These are phyloP conservation scores for Gibbula magus DNA, from an alignment of 2,888 invertebrate species.

Conservation along the genomic window DNA sequence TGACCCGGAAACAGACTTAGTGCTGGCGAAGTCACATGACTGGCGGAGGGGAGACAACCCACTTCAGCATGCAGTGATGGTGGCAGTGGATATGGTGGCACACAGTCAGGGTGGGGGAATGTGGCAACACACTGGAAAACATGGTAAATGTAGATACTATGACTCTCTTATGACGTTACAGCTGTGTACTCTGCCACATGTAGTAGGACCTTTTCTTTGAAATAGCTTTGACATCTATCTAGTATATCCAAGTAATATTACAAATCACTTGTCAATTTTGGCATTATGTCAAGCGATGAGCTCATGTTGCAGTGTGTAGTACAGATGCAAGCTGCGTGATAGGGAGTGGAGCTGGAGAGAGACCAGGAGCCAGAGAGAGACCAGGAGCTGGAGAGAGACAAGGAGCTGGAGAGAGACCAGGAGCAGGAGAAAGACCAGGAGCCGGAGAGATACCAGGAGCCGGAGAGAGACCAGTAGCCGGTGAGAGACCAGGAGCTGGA, in stretches of 20 bases:
- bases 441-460: too few species aligned
- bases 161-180: too few species aligned
- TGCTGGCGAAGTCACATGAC: conserved; percentile 82
- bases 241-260: too few species aligned
- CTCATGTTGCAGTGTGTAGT: too few species aligned
- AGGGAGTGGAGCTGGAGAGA: too few species aligned
- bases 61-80: conserved; percentile 88
- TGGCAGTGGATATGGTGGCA: conserved; percentile 90
- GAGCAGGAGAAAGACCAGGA: not conserved
- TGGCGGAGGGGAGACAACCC: conserved; percentile 79
- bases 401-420: not conserved
- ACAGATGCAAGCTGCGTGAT: too few species aligned
- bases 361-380: not conserved
- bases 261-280: too few species aligned
- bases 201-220: not conserved
- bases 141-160: not conserved
- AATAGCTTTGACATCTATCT: not conserved
- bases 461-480: too few species aligned
- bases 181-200: not conserved
- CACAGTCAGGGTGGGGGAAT: conserved; percentile 87
- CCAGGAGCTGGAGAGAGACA: not conserved
- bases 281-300: too few species aligned
- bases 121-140: conserved; percentile 71
- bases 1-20: conserved; percentile 83
- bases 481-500: too few species aligned